Percentiles rank a stretch among this genome's conserved stretches.
These are phyloP conservation scores for Sphecodes monilicornis DNA, from an alignment of 2,888 invertebrate species.

Conservation along the genomic window DNA sequence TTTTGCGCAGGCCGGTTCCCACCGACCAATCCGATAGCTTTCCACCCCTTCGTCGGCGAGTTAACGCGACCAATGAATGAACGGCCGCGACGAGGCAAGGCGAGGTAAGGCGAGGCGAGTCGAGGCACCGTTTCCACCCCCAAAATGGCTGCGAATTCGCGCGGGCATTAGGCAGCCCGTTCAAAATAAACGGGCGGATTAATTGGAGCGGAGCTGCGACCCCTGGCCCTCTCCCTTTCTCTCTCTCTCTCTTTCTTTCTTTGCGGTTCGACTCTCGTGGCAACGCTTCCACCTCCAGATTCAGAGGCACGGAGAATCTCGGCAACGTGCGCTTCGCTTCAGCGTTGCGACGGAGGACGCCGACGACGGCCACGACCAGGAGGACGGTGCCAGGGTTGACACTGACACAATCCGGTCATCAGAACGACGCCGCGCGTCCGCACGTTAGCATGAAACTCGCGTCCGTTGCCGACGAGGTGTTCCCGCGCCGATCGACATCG, in stretches of 20 bases:
- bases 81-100: slow-evolving; percentile 35
- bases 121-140: slow-evolving; percentile 75
- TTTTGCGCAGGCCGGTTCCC: slow-evolving; percentile 62
- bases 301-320: not conserved
- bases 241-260: not conserved
- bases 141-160: slow-evolving; percentile 84
- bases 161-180: slow-evolving; percentile 80
- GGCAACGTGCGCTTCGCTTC: slow-evolving; percentile 42
- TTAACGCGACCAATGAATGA: slow-evolving; percentile 70
- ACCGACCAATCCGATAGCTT: slow-evolving; percentile 68
- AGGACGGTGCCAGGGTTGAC: slow-evolving; percentile 33
- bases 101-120: slow-evolving; percentile 60
- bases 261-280: slow-evolving; percentile 28
- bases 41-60: slow-evolving; percentile 61
- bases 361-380: slow-evolving; percentile 32
- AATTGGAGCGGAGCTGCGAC: slow-evolving; percentile 76
- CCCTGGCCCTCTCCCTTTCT: slow-evolving; percentile 15
- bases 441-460: slow-evolving; percentile 71
- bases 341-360: slow-evolving; percentile 26
- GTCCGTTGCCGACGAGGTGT: slow-evolving; percentile 23
- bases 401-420: slow-evolving; percentile 64
- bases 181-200: slow-evolving; percentile 84
- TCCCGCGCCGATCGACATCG: slow-evolving; percentile 28
- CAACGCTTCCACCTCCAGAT: slow-evolving; percentile 48
- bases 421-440: slow-evolving; percentile 75